These are phyloP conservation scores for Hyposoter dolosus DNA, from an alignment of 2,888 invertebrate genomes.

Conservation along the genomic window DNA sequence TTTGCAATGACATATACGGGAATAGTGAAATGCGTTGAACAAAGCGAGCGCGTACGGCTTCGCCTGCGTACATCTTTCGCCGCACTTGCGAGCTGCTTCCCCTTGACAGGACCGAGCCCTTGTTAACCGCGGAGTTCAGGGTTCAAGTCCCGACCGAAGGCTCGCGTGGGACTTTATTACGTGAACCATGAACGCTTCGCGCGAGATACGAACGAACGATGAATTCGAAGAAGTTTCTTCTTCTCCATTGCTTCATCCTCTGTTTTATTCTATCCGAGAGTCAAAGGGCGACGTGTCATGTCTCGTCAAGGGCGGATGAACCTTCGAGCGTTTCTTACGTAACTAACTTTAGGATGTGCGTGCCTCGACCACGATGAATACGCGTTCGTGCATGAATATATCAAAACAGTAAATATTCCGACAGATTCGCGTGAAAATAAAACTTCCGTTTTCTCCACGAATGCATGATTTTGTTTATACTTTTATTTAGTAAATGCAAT, in stretches of 20 bases:
- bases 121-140: conserved; percentile 67
- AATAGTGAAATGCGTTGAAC: conserved; percentile 16
- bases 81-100: conserved; percentile 45
- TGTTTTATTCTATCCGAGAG: conserved; percentile 31
- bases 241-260: conserved; percentile 8
- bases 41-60: conserved; percentile 13
- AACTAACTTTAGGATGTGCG: conserved; percentile 21
- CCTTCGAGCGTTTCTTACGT: background rate
- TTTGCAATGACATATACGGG: background rate
- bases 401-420: conserved; percentile 3
- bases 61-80: conserved; percentile 23
- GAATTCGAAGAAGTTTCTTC: conserved; percentile 21
- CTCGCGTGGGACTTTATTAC: conserved; percentile 68
- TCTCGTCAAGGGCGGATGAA: conserved; percentile 4
- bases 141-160: conserved; percentile 59
- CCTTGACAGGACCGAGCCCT: conserved; percentile 55
- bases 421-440: conserved; percentile 33
- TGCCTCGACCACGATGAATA: conserved; percentile 13
- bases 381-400: background rate
- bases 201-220: conserved; percentile 28
- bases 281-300: conserved; percentile 10
- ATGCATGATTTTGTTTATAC: background rate
- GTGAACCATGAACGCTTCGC: conserved; percentile 54
- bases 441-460: background rate
- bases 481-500: background rate